Conservation (phyloP, 2,888 invertebrate species). For the Synergus umbraculus region DNA sequence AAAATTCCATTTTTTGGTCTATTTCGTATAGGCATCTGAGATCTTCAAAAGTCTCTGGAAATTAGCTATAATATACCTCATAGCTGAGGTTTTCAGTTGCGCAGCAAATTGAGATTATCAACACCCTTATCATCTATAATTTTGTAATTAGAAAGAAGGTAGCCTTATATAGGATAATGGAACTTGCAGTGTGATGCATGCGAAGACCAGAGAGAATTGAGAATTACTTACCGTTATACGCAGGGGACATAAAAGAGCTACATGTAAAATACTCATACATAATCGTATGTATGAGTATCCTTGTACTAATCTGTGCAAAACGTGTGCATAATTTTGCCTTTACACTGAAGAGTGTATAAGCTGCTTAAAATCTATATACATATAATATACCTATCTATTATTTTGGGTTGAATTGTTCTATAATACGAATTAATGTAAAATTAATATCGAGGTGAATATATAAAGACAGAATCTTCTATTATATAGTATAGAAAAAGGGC, state of each 20-base stretch:
- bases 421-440: too few relatives aligned
- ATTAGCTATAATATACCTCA: not conserved
- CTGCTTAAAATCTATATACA: too few relatives aligned
- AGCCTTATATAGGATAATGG: constrained; percentile 26
- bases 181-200: constrained; percentile 26
- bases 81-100: not conserved
- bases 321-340: constrained; percentile 23
- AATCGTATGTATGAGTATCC: too few relatives aligned
- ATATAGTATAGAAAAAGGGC: not conserved
- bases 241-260: constrained; percentile 30
- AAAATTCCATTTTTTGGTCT: not conserved
- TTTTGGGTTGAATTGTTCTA: too few relatives aligned
- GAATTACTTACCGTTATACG: constrained; percentile 40
- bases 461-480: not conserved
- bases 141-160: constrained; percentile 35
- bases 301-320: not conserved
- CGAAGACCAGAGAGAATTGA: constrained; percentile 28
- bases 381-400: too few relatives aligned
- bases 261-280: not conserved
- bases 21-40: too few relatives aligned
- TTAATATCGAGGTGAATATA: too few relatives aligned
- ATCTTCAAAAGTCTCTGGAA: not conserved
- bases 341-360: not conserved
- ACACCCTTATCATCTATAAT: constrained; percentile 32
- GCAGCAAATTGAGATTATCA: constrained; percentile 17